Evolutionary conservation across 2,113 vertebrate species (phyloP), one percentile per base, ranked within the genome.

Genomic region (Odontesthes bonariensis): DNA sequence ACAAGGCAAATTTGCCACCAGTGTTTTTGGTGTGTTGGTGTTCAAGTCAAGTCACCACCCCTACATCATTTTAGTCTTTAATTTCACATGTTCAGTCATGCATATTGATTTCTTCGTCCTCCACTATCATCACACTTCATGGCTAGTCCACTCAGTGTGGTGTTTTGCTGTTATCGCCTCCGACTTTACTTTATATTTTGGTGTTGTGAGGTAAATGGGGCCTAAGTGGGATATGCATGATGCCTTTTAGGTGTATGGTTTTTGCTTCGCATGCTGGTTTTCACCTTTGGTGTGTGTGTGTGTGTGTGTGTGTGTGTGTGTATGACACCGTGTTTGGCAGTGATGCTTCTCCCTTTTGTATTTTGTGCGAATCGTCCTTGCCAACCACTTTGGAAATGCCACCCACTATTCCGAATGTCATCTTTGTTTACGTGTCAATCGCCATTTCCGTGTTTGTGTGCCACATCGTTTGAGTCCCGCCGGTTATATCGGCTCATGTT

Each of bases 171-270:
- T 69, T 19, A 17, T 22, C 23, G 17, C 61, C 57, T 63, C 46
- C 75, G 58, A 11, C 44, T 38, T 52, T 46, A n/a, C 58, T 23
- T 35, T 44, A 10, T 59, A 20, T 69, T 49, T 27, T 32, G 54
- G 81, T 86, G 66, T 66, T 82, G 78, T 83, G 81, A 82, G 67
- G 84, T 89, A 77, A 83, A 82, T 77, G 87, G 85, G 88, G 83
- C 88, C 82, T 89, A 78, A 86, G 52, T 75, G 72, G 73, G 69
- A 67, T 60, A 42, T 78, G 88, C 76, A 82, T 63, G 67, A 52
- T 77, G 81, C 76, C 77, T 73, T n/a, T 51, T 75, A 61, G 70
- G 44, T 69, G 52, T 65, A 6, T 46, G 14, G 69, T 58, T 60
- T 70, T 74, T 46, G 42, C 70, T 80, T 38, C 67, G 90, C 88